Evolutionary conservation across 53 echinoderm and acorn worm genomes (phyloP).

Genomic region (Zoroaster sp.): DNA sequence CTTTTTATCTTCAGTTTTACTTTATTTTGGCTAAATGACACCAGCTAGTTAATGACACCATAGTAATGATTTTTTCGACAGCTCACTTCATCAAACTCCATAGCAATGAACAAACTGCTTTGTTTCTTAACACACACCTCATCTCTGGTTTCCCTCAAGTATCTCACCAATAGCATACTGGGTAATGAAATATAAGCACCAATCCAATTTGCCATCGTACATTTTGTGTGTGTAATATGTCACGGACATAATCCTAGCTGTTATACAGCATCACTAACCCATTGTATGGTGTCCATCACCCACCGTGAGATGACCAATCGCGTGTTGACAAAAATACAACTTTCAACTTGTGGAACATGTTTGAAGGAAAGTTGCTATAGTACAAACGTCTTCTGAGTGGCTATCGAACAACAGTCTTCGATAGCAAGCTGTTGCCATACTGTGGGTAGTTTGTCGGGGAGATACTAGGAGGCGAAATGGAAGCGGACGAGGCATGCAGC

Average conservation of each 20-base stretch:
- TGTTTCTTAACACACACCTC: not conserved
- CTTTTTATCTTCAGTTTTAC: too few relatives aligned
- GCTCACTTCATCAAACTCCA: not conserved
- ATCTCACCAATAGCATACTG: not conserved
- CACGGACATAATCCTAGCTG: constrained; percentile 7
- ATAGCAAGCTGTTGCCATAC: constrained; percentile 11
- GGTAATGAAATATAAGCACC: constrained; percentile 33
- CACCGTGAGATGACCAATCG: constrained; percentile 36
- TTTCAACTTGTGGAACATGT: not conserved
- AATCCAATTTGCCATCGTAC: constrained; percentile 23
- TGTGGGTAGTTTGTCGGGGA: not conserved
- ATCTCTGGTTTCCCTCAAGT: not conserved
- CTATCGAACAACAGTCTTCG: constrained; percentile 1
- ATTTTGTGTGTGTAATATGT: not conserved
- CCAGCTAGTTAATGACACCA: not conserved
- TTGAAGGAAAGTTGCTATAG: not conserved
- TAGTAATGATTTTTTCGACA: not conserved
- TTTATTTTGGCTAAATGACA: not conserved
- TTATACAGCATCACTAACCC: constrained; percentile 42
- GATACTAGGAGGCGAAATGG: not conserved
- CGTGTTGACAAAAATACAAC: constrained; percentile 51
- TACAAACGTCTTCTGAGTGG: not conserved
- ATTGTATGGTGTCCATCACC: constrained; percentile 42
- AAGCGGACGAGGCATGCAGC: constrained; percentile 6
- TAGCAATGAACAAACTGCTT: not conserved